Base-by-base conservation (phyloP, 2,888 invertebrate species). In the Crepidodera aurea region DNA sequence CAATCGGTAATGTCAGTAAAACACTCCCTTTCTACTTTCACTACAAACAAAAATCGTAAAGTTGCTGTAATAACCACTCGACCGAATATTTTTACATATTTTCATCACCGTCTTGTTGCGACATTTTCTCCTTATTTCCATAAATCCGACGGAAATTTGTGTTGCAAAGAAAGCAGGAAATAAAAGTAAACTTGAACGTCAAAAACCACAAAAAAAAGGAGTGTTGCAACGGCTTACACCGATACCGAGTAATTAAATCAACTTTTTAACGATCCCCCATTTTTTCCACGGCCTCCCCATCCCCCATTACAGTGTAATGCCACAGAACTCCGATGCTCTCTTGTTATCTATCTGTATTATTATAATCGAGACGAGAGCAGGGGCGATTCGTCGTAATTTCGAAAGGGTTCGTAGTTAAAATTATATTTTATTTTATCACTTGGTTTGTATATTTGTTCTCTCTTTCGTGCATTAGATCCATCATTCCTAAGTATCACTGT, bases 241-340 rank as follows among this genome's bases (percentile, higher is more conserved):
- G 77, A 78, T 78, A 78, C 76, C 75, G 75, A 75, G 73, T 78
- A 77, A 78, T 78, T 78, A 77, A 78, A 78, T 78, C 77, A 77
- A 77, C 75, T 76, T 77, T 77, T 78, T 78, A 77, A 77, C 77
- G 77, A 71, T 68, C 69, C 72, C 71, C 55, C 54, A 70, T 74
- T 75, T 74, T 74, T 73, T 71, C 70, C 66, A 68, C 69, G 29
- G 48, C 13, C 22, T 29, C 71, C 65, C 65, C 72, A 70, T 64
- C 69, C 69, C 71, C 72, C 71, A 71, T 69, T 70, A 71, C 71
- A 67, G 65, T 67, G 29, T 48, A 57, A 60, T 56, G 39, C 59
- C 65, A 71, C 73, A 72, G 73, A 73, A 74, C 73, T 69, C 72
- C 72, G 70, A 75, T 74, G 72, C 70, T 74, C 73, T 63, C 74